These are phyloP conservation scores for Eublepharis macularius DNA, from an alignment of 2,113 vertebrate species.

Conservation along the genomic window DNA sequence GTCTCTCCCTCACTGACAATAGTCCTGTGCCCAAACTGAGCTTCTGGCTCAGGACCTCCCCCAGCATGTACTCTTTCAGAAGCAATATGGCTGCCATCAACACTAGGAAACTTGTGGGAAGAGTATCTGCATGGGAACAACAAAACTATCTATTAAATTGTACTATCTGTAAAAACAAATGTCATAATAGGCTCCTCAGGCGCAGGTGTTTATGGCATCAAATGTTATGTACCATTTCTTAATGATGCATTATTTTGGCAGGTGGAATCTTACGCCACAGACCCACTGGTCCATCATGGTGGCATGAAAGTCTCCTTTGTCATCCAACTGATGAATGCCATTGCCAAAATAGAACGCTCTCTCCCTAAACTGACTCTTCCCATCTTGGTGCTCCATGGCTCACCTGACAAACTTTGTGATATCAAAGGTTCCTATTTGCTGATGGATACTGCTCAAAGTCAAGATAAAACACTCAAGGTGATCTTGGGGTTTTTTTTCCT, in stretches of 20 bases:
- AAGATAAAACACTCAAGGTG: conserved; percentile 94
- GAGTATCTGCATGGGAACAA: no score
- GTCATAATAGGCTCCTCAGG: not conserved
- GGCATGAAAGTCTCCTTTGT: conserved; percentile 87
- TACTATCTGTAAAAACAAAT: not conserved
- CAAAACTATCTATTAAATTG: not conserved
- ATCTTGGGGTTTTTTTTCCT: conserved; percentile 1
- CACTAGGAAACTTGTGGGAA: not conserved
- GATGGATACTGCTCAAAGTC: conserved; percentile 81
- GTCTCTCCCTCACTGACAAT: not conserved
- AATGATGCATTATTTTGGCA: conserved; percentile 56
- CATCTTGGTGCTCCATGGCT: conserved; percentile 92
- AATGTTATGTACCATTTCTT: not conserved
- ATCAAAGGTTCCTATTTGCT: conserved; percentile 88
- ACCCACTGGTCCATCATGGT: conserved; percentile 86
- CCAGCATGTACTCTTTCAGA: not conserved
- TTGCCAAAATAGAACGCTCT: conserved; percentile 82
- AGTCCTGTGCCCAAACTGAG: not conserved
- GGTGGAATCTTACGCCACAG: conserved; percentile 85
- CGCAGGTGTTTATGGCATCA: conserved; percentile 1
- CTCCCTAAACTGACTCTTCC: conserved; percentile 87
- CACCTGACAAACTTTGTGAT: conserved; percentile 88
- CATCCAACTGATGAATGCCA: conserved; percentile 86
- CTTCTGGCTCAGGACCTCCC: no score
- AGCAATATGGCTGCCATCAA: not conserved